Percentiles rank a stretch among this genome's conserved stretches.
phyloP scores from a whole-genome alignment of 2,888 invertebrate genomes.

The Slavum lentiscoides region DNA sequence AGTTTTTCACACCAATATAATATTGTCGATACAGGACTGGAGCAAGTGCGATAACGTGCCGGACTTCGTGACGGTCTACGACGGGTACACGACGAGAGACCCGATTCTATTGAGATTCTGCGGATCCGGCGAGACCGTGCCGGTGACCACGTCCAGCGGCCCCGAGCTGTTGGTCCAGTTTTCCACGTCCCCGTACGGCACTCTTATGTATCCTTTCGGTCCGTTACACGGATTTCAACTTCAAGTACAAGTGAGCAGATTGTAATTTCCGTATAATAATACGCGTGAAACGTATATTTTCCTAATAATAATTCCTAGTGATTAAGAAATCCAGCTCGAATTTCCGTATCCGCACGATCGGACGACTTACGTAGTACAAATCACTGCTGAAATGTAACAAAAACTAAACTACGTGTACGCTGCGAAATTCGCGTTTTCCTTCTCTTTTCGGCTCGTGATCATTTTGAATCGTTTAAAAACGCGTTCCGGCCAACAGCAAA shows the following conservation, averaged over 20 bases:
- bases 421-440: too few species aligned
- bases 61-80: slow-evolving; percentile 86
- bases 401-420: too few species aligned
- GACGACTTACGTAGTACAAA: too few species aligned
- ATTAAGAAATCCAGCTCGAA: too few species aligned
- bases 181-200: slow-evolving; percentile 86
- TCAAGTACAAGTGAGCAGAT: slow-evolving; percentile 71
- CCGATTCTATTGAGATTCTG: slow-evolving; percentile 87
- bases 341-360: too few species aligned
- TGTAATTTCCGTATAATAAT: not conserved
- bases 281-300: too few species aligned
- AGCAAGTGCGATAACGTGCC: slow-evolving; percentile 82
- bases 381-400: too few species aligned
- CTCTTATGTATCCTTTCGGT: slow-evolving; percentile 79
- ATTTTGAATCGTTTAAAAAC: too few species aligned
- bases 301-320: too few species aligned
- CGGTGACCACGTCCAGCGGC: slow-evolving; percentile 83
- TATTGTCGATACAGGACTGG: slow-evolving; percentile 67
- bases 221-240: slow-evolving; percentile 86
- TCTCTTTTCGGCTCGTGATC: too few species aligned
- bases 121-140: slow-evolving; percentile 79
- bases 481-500: too few species aligned
- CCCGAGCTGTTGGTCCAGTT: slow-evolving; percentile 87
- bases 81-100: slow-evolving; percentile 85
- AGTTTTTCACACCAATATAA: not conserved